phyloP scores from a whole-genome alignment of 2,888 invertebrate species.

The Drosophila ustulata region DNA sequence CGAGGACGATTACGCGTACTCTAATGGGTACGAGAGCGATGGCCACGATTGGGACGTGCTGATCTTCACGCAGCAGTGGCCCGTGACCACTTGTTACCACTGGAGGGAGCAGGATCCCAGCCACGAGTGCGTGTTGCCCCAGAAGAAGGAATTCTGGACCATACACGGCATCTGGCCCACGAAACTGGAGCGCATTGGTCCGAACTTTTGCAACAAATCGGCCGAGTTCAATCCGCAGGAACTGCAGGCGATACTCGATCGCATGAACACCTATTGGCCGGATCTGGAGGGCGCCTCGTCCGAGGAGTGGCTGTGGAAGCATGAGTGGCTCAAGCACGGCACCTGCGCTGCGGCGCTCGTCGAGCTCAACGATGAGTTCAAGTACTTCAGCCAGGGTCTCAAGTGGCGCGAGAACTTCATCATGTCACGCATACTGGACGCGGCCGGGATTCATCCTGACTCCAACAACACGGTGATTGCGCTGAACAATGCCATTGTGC shows the following conservation, averaged over 20 bases:
- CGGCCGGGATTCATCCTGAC: conserved; percentile 87
- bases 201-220: conserved; percentile 89
- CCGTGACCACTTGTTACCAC: conserved; percentile 89
- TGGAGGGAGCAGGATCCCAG: conserved; percentile 88
- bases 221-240: conserved; percentile 88
- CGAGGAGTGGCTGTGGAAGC: conserved; percentile 89
- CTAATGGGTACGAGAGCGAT: conserved; percentile 17
- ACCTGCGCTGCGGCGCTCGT: conserved; percentile 89
- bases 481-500: conserved; percentile 86
- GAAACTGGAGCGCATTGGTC: conserved; percentile 88
- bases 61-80: conserved; percentile 94
- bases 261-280: conserved; percentile 89
- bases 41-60: conserved; percentile 89
- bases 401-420: conserved; percentile 87
- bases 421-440: conserved; percentile 87
- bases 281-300: conserved; percentile 87
- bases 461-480: conserved; percentile 85
- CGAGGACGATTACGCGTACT: conserved; percentile 54
- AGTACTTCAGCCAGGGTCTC: conserved; percentile 89
- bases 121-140: conserved; percentile 89
- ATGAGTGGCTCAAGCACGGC: conserved; percentile 94
- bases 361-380: conserved; percentile 87
- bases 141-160: conserved; percentile 88
- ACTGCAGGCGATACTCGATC: conserved; percentile 87
- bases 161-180: conserved; percentile 95